A percentile compares a stretch with the other conserved stretches of the same genome.
Evolutionary conservation across 2,797 vertebrate genomes (phyloP).

Genomic region (Pipistrellus nathusii): DNA sequence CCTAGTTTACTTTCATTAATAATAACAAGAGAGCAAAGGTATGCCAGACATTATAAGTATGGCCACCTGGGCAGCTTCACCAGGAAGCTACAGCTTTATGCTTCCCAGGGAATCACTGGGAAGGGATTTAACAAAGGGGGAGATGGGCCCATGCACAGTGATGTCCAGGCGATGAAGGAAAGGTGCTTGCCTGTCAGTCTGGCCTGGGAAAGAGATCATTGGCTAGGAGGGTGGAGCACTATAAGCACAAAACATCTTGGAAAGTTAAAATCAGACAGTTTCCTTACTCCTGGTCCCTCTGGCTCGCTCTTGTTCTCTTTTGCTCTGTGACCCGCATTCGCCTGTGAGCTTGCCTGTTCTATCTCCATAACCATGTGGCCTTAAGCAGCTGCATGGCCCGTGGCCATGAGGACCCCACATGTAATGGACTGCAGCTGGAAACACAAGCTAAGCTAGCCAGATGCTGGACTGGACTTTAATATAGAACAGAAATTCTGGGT

Average conservation of each 20-base stretch:
- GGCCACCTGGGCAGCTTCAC: neutral
- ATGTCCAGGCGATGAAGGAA: accelerated
- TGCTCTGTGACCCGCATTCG: neutral
- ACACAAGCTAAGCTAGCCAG: neutral
- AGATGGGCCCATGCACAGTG: neutral
- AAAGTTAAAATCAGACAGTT: neutral
- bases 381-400: neutral
- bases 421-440: neutral
- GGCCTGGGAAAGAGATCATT: neutral
- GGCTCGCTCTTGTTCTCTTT: neutral
- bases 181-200: neutral
- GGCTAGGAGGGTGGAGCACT: neutral
- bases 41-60: neutral
- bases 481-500: neutral
- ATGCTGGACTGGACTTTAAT: neutral
- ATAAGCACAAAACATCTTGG: neutral
- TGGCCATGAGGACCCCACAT: neutral
- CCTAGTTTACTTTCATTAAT: neutral
- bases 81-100: neutral
- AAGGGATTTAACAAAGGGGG: neutral
- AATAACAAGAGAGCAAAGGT: neutral
- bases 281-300: neutral
- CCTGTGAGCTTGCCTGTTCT: neutral
- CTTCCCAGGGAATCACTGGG: neutral
- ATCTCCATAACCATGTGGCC: neutral